These are phyloP conservation scores for Drosophila tsacasi DNA, from an alignment of 1,140 invertebrate genomes.

Conservation along the genomic window DNA sequence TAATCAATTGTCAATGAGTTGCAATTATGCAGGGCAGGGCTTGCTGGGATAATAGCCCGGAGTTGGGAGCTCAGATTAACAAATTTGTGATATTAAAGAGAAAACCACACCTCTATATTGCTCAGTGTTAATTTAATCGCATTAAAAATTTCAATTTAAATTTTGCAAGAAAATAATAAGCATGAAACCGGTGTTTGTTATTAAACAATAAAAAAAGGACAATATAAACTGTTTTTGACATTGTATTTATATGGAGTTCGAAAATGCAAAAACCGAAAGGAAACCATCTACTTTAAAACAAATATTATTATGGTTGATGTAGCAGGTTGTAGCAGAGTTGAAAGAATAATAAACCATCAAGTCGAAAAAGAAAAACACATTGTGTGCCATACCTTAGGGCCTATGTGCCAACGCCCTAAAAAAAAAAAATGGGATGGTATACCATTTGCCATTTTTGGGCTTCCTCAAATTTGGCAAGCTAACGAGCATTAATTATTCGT, in stretches of 20 bases:
- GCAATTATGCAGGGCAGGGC: conserved; percentile 10
- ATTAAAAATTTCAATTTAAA: neutral
- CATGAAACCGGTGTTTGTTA: neutral
- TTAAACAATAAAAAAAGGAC: neutral
- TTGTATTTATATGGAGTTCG: neutral
- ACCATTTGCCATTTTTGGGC: neutral
- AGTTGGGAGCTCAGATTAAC: neutral
- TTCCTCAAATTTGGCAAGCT: conserved; percentile 3
- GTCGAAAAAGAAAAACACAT: neutral
- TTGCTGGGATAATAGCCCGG: neutral
- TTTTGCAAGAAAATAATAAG: neutral
- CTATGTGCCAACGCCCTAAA: neutral
- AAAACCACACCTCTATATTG: conserved; percentile 2
- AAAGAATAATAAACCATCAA: neutral
- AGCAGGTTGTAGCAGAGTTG: neutral
- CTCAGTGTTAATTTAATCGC: neutral
- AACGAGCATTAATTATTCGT: conserved; percentile 30
- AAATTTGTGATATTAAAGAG: conserved; percentile 7
- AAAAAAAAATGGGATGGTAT: neutral
- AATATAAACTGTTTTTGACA: neutral
- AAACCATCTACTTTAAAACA: neutral
- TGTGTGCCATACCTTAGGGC: neutral
- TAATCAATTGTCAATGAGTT: conserved; percentile 47
- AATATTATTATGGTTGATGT: neutral
- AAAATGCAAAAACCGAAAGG: neutral